Base-by-base conservation (phyloP, 2,113 vertebrate species). In the Macquaria australasica region DNA sequence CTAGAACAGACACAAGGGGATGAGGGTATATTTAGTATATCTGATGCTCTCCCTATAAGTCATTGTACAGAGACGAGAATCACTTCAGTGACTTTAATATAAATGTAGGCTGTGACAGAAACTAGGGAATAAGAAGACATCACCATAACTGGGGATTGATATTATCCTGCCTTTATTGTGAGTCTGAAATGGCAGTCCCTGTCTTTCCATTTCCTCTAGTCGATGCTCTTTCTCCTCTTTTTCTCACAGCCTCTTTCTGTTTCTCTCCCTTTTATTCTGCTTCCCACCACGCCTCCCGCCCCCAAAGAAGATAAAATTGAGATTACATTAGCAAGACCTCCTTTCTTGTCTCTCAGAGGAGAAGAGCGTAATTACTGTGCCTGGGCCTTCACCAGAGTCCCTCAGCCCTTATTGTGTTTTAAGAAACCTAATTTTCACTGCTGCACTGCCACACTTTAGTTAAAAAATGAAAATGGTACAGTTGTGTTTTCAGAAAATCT, bases 351-450 rank as follows among this genome's bases (percentile, higher is more conserved):
- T 88, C 87, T 92, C 89, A 62, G 68, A 58, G 88, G 87, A 83
- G 67, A 63, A 56, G 74, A 86, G 83, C 39, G 64, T 93, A 93
- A 93, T 93, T 94, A 92, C 88, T 76, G 51, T 51, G 87, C 73
- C 87, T 92, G 84, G 85, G 78, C 62, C 51, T 70, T 67, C 25
- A 76, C 78, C 84, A 81, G 67, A 85, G 78, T 86, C 84, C 63
- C 81, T 85, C 39, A 1, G 77, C 60, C 20, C 88, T 90, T 80
- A 83, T 87, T 92, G 82, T 88, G 87, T 73, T 85, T 83, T 45
- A 71, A 71, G 71, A 82, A 79, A 89, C 75, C 55, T 70, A 43
- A 84, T 93, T 93, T 91, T 88, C 87, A 66, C 76, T 51, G 82
- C 82, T 28, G 82, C 41, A 12, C 28, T n/a, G 4, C 11, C 69